phyloP scores from a whole-genome alignment of 2,888 invertebrate species.

The Omphaloscelis lunosa region DNA sequence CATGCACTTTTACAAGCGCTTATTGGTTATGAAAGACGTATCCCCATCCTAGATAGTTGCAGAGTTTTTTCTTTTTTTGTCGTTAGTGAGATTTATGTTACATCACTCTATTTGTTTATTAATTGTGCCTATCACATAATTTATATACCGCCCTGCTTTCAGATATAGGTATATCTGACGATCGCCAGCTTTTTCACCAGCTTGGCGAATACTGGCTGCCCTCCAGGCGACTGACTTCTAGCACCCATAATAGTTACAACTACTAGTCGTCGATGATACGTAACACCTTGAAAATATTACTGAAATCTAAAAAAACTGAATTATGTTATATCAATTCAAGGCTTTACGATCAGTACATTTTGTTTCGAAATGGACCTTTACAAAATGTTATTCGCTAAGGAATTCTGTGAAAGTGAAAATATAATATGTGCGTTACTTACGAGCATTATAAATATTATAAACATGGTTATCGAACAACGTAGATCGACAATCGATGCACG shows the following conservation, averaged over 20 bases:
- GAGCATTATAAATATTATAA: constrained; percentile 62
- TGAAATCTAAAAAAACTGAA: not conserved
- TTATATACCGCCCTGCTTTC: not conserved
- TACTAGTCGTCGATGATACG: not conserved
- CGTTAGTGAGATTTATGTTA: not conserved
- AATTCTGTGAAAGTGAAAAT: constrained; percentile 28
- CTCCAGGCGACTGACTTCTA: not conserved
- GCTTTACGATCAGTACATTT: not conserved
- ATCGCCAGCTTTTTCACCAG: not conserved
- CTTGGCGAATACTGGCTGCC: not conserved
- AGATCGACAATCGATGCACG: constrained; percentile 57
- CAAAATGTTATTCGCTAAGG: constrained; percentile 26
- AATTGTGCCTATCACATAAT: not conserved
- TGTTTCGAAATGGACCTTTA: constrained; percentile 28
- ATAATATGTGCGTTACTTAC: constrained; percentile 20
- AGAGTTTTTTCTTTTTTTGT: not conserved
- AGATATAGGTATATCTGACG: not conserved
- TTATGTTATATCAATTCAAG: not conserved
- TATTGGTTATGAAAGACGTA: not conserved
- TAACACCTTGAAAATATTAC: not conserved
- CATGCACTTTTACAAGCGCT: not conserved
- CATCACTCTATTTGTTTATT: not conserved
- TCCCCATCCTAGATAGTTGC: not conserved
- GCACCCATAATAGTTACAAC: not conserved
- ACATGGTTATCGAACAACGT: constrained; percentile 47